These are phyloP conservation scores for Ramphastos sulfuratus DNA, from an alignment of 2,113 vertebrate genomes.

Conservation along the genomic window DNA sequence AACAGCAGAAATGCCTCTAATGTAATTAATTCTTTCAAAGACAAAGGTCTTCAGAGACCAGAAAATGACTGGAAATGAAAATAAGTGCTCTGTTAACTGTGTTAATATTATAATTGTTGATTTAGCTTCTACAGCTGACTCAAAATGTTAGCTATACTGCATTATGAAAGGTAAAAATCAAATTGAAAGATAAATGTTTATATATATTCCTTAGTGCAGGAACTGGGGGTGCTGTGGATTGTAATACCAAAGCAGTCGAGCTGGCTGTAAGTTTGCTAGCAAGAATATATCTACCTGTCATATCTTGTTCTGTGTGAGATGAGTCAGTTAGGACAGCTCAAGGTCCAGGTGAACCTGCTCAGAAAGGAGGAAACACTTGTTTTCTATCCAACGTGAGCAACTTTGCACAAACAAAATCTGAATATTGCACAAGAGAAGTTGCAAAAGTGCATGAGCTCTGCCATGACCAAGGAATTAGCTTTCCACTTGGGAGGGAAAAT, in stretches of 20 bases:
- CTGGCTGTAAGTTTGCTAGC: not conserved
- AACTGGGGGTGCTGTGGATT: not conserved
- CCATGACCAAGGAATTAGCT: not conserved
- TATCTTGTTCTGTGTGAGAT: not conserved
- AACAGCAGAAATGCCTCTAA: not conserved
- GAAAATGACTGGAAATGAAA: conserved; percentile 10
- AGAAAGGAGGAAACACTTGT: not conserved
- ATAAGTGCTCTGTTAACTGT: not conserved
- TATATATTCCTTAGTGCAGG: not conserved
- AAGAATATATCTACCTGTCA: not conserved
- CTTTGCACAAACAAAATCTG: not conserved
- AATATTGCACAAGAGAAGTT: not conserved
- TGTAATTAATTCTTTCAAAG: not conserved
- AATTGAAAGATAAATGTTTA: not conserved
- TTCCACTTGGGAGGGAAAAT: not conserved
- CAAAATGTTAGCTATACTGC: not conserved
- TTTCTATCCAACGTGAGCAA: not conserved
- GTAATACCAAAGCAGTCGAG: not conserved
- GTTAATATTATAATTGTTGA: not conserved
- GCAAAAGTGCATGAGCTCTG: not conserved
- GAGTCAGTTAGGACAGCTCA: not conserved
- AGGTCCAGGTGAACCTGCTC: not conserved
- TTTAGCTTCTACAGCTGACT: not conserved
- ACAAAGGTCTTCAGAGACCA: not conserved
- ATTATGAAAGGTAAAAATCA: not conserved